Percentiles rank a stretch among this genome's conserved stretches.
Evolutionary conservation across 2,797 vertebrate species (phyloP).

Genomic region (Tympanoctomys barrerae): DNA sequence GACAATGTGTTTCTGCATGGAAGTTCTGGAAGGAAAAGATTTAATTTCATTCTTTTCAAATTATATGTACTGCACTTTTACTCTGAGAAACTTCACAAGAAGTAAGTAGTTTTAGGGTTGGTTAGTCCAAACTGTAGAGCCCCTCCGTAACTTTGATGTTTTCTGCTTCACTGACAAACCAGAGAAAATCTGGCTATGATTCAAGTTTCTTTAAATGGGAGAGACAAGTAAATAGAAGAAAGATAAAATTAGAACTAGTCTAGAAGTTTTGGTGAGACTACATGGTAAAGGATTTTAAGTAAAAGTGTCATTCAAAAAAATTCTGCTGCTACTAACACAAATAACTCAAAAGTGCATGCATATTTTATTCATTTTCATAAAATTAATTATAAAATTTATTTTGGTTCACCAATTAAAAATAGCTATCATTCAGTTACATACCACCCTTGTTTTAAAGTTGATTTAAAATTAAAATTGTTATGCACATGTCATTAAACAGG

Average conservation of each 20-base stretch:
- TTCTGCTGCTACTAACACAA: not conserved
- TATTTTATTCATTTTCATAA: slow-evolving; percentile 40
- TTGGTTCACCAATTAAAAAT: slow-evolving; percentile 39
- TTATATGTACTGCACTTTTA: not conserved
- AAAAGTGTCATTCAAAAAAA: slow-evolving; percentile 43
- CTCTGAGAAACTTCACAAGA: not conserved
- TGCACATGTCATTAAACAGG: slow-evolving; percentile 4
- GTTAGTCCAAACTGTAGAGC: not conserved
- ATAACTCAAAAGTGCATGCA: slow-evolving; percentile 17
- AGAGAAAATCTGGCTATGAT: not conserved
- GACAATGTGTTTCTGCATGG: not conserved
- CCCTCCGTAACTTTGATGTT: not conserved
- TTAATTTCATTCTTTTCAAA: not conserved
- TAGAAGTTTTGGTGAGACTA: slow-evolving; percentile 2
- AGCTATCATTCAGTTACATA: slow-evolving; percentile 13
- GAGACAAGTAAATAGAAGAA: not conserved
- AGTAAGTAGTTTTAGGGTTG: not conserved
- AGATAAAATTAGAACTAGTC: not conserved
- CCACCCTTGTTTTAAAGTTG: not conserved
- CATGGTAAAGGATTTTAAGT: not conserved
- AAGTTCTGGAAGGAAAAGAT: not conserved
- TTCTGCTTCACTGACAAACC: not conserved
- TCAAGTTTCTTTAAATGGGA: not conserved
- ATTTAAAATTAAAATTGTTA: slow-evolving; percentile 47
- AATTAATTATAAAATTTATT: slow-evolving; percentile 47